Conservation (phyloP, 2,113 vertebrate species). For the Vanacampus margaritifer region DNA sequence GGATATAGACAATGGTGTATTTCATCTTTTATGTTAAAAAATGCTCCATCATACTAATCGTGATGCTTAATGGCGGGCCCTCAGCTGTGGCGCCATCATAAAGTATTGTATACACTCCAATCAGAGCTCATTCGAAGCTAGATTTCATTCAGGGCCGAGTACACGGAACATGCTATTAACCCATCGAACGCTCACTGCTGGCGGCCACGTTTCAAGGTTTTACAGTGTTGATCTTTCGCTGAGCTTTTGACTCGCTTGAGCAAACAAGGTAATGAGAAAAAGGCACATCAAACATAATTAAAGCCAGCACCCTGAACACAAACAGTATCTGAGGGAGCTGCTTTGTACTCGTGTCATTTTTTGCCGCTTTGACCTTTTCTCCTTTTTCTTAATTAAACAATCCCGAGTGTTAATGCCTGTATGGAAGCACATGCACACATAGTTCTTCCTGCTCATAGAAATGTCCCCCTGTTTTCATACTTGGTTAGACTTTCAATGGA, state of each 20-base stretch:
- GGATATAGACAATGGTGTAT: constrained; percentile 30
- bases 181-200: constrained; percentile 29
- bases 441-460: constrained; percentile 2
- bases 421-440: neutral
- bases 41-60: neutral
- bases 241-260: constrained; percentile 58
- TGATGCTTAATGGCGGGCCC: neutral
- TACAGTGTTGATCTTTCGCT: constrained; percentile 60
- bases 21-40: constrained; percentile 9
- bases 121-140: constrained; percentile 44
- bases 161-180: constrained; percentile 38
- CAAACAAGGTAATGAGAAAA: constrained; percentile 71
- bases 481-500: constrained; percentile 17
- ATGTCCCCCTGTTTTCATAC: too few relatives aligned
- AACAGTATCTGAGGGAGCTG: constrained; percentile 56
- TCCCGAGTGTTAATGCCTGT: constrained; percentile 34
- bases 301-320: constrained; percentile 48
- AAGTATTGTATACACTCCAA: constrained; percentile 32
- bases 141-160: constrained; percentile 23
- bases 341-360: constrained; percentile 52
- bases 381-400: constrained; percentile 48
- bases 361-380: constrained; percentile 42
- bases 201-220: constrained; percentile 36
- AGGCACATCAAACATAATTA: constrained; percentile 68
- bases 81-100: constrained; percentile 19